phyloP scores from a whole-genome alignment of 2,797 vertebrate species.

The Eulemur coronatus region DNA sequence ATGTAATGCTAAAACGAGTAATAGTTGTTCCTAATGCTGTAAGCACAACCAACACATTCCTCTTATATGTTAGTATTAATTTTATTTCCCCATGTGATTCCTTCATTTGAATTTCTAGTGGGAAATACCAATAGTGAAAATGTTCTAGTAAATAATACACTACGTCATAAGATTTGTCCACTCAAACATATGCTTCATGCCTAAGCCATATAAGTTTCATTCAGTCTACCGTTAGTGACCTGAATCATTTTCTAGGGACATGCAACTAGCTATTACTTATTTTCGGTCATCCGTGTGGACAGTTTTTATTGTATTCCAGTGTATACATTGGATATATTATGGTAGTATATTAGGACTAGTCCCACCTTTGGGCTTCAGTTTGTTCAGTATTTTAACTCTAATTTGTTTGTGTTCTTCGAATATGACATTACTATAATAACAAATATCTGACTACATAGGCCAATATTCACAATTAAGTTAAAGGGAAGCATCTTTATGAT shows the following conservation, averaged over 20 bases:
- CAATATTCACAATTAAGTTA: slow-evolving; percentile 65
- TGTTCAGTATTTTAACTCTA: slow-evolving; percentile 18
- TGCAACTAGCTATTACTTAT: neutral
- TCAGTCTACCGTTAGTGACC: neutral
- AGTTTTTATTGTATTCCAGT: neutral
- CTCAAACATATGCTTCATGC: neutral
- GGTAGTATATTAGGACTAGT: neutral
- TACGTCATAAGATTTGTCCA: neutral
- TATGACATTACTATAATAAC: slow-evolving; percentile 21
- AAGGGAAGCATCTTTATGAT: slow-evolving; percentile 64
- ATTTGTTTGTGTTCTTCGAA: slow-evolving; percentile 70
- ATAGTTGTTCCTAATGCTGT: neutral
- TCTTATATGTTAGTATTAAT: neutral
- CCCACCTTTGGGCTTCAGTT: neutral
- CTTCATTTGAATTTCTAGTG: neutral
- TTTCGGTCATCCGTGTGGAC: neutral
- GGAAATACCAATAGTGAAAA: neutral
- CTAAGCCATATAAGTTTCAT: neutral
- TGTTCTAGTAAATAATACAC: neutral
- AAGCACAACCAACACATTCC: neutral
- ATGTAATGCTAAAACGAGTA: neutral
- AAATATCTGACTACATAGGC: slow-evolving; percentile 67
- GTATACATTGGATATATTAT: neutral
- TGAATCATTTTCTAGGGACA: neutral
- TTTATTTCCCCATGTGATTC: neutral